Conservation (phyloP, 92 coral and sea anemone species). For the Desmophyllum pertusum region DNA sequence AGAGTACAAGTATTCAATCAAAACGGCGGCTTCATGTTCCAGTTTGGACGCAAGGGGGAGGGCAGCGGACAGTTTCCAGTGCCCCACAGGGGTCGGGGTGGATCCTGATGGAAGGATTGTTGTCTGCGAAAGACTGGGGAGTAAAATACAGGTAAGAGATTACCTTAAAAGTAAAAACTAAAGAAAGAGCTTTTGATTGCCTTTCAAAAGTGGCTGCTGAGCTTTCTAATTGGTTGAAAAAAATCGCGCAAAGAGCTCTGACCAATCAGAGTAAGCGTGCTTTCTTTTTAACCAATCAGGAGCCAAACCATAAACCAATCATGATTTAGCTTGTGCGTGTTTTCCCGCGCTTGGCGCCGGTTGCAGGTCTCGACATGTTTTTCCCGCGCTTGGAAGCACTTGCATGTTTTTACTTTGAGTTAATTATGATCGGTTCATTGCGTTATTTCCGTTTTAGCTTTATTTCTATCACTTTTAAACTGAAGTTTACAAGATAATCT, state of each 20-base stretch:
- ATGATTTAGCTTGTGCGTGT: too few relatives aligned
- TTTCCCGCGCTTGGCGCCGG: too few relatives aligned
- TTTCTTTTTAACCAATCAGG: too few relatives aligned
- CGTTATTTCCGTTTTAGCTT: too few relatives aligned
- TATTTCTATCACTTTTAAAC: too few relatives aligned
- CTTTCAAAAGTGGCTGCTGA: too few relatives aligned
- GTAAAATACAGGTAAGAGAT: conserved; percentile 82
- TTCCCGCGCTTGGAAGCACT: not conserved
- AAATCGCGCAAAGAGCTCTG: too few relatives aligned
- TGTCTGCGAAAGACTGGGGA: conserved; percentile 95
- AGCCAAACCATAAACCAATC: too few relatives aligned
- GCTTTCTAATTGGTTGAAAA: too few relatives aligned
- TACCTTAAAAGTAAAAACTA: not conserved
- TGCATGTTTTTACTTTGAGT: not conserved
- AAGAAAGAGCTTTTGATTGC: too few relatives aligned
- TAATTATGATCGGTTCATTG: not conserved
- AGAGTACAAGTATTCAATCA: conserved; percentile 98
- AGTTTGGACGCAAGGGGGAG: conserved; percentile 99
- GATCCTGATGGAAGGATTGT: conserved; percentile 94
- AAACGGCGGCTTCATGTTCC: conserved; percentile 90
- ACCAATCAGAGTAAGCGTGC: too few relatives aligned
- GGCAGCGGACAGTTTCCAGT: conserved; percentile 99
- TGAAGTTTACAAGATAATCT: not conserved
- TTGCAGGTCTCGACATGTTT: not conserved
- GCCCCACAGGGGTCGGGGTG: conserved; percentile 98